Percentiles rank a stretch among this genome's conserved stretches.
phyloP scores from a whole-genome alignment of 2,113 vertebrate species.

The Laticauda colubrina region DNA sequence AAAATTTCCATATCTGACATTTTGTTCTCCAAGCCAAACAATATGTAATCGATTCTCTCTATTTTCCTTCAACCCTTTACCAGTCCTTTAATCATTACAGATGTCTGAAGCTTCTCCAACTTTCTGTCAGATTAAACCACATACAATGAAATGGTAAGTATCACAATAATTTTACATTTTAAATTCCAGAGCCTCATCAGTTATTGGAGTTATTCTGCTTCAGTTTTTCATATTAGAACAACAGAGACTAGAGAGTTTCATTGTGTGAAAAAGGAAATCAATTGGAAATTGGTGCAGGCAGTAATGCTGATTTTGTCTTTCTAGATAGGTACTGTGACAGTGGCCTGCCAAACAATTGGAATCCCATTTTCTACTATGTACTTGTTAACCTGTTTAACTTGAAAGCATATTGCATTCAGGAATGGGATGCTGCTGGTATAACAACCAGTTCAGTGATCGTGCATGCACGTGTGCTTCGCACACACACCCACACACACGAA shows the following conservation, averaged over 20 bases:
- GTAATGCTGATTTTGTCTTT: too few relatives aligned
- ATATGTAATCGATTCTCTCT: constrained; percentile 57
- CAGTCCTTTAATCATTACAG: constrained; percentile 56
- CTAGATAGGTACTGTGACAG: too few relatives aligned
- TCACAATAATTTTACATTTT: neutral
- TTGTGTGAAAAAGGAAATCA: too few relatives aligned
- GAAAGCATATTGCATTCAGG: too few relatives aligned
- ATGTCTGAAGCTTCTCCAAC: constrained; percentile 61
- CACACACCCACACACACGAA: too few relatives aligned
- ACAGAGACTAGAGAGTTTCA: neutral
- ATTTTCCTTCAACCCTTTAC: constrained; percentile 60
- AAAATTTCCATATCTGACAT: constrained; percentile 50
- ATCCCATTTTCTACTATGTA: too few relatives aligned
- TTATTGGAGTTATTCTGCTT: constrained; percentile 19
- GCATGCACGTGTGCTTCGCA: too few relatives aligned
- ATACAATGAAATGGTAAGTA: constrained; percentile 41
- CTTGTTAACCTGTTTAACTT: too few relatives aligned
- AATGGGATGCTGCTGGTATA: too few relatives aligned
- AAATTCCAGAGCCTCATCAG: constrained; percentile 50
- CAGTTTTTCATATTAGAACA: constrained; percentile 26
- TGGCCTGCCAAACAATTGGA: too few relatives aligned
- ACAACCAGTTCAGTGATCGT: too few relatives aligned
- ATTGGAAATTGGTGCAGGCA: too few relatives aligned
- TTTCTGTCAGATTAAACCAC: constrained; percentile 54
- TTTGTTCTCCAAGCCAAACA: constrained; percentile 53